Evolutionary conservation across 2,797 vertebrate genomes (phyloP).

Genomic region (Mastacembelus armatus): DNA sequence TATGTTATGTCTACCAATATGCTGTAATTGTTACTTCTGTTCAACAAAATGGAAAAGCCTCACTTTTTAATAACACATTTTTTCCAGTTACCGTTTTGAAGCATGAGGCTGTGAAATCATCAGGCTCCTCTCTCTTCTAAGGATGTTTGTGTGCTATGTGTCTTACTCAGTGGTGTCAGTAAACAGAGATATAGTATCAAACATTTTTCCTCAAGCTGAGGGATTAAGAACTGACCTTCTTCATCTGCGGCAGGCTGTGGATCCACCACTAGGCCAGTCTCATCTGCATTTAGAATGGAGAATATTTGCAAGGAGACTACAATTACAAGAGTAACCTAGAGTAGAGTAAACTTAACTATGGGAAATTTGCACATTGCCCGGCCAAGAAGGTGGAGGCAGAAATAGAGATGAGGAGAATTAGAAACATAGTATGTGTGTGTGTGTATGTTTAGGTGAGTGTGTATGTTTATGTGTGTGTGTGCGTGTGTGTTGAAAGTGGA

Average conservation of each 20-base stretch:
- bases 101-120: slow-evolving; percentile 1
- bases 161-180: slow-evolving; percentile 27
- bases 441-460: not conserved
- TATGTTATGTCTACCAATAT: not conserved
- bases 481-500: slow-evolving; percentile 22
- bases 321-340: slow-evolving; percentile 92
- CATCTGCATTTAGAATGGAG: slow-evolving; percentile 99
- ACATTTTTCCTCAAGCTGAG: slow-evolving; percentile 15
- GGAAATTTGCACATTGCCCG: slow-evolving; percentile 88
- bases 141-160: not conserved
- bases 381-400: slow-evolving; percentile 58
- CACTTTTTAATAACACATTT: not conserved
- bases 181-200: slow-evolving; percentile 22
- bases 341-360: slow-evolving; percentile 77
- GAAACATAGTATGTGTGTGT: slow-evolving; percentile 7
- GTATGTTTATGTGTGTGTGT: not conserved
- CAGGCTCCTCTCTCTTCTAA: slow-evolving; percentile 38
- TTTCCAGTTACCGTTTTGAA: not conserved
- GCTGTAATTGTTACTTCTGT: not conserved
- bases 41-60: too few species aligned
- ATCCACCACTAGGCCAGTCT: slow-evolving; percentile 89
- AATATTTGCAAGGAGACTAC: slow-evolving; percentile 99
- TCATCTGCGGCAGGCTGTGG: slow-evolving; percentile 91
- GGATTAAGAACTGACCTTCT: slow-evolving; percentile 87
- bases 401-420: slow-evolving; percentile 25